A percentile compares a stretch with the other conserved stretches of the same genome.
Evolutionary conservation across 2,888 invertebrate species (phyloP).

Genomic region (Drosophila nigricruria): DNA sequence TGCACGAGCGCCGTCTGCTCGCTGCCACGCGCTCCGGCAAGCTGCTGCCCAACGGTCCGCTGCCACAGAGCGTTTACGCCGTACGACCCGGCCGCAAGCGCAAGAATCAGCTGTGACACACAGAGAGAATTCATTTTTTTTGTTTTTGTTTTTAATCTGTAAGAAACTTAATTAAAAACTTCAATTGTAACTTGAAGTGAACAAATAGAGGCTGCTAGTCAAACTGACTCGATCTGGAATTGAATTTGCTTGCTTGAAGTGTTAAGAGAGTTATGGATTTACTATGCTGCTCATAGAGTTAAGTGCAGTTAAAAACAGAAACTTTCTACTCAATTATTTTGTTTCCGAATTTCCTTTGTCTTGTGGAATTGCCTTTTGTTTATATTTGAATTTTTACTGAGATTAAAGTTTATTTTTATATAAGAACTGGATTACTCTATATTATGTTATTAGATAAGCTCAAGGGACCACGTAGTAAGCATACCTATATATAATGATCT

Average conservation of each 20-base stretch:
- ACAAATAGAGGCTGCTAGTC: conserved; percentile 6
- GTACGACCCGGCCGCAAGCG: conserved; percentile 84
- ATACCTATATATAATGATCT: too few species aligned
- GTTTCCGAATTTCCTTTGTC: too few species aligned
- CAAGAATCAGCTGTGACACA: conserved; percentile 75
- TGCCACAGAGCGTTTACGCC: conserved; percentile 79
- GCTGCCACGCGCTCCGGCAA: conserved; percentile 81
- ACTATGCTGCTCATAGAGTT: not conserved
- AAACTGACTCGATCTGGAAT: not conserved
- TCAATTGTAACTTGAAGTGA: not conserved
- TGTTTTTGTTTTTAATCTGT: not conserved
- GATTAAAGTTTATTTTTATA: not conserved
- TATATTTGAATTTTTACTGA: not conserved
- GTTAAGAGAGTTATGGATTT: not conserved
- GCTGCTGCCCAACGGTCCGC: conserved; percentile 63
- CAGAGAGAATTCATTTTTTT: not conserved
- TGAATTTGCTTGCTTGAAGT: not conserved
- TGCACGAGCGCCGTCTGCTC: conserved; percentile 89
- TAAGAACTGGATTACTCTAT: too few species aligned
- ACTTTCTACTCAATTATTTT: too few species aligned
- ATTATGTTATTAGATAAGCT: too few species aligned
- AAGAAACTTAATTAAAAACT: conserved; percentile 10
- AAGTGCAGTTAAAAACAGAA: not conserved
- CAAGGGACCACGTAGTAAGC: too few species aligned
- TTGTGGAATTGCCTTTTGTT: not conserved